These are phyloP conservation scores for Perodicticus potto DNA, from an alignment of 2,797 vertebrate genomes.

Conservation along the genomic window DNA sequence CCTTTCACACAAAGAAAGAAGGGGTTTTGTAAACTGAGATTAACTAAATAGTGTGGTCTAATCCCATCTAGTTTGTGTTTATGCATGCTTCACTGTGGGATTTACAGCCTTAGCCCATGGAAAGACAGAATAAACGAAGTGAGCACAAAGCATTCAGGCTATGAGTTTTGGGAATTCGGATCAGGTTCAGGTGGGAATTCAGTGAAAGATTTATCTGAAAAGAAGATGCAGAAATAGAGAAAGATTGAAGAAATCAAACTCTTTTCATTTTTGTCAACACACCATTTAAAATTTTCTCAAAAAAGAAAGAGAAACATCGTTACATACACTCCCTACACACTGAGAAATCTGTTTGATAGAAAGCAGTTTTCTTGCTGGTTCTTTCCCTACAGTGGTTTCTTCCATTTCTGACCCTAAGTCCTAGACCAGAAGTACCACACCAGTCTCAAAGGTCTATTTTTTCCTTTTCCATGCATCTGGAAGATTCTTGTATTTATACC, in stretches of 20 bases:
- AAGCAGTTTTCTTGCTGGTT: neutral
- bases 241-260: neutral
- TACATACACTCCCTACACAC: neutral
- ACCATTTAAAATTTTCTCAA: neutral
- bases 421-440: neutral
- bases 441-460: conserved; percentile 34
- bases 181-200: conserved; percentile 83
- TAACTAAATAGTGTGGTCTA: conserved; percentile 86
- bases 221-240: conserved; percentile 55
- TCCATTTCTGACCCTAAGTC: neutral
- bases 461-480: conserved; percentile 65
- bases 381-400: neutral
- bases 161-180: conserved; percentile 85
- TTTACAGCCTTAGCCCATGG: conserved; percentile 85
- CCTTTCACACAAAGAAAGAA: conserved; percentile 85
- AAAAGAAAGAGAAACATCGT: neutral
- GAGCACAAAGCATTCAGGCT: conserved; percentile 83
- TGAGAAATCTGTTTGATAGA: neutral
- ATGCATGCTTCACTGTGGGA: conserved; percentile 86
- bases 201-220: conserved; percentile 66
- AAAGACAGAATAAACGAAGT: conserved; percentile 83
- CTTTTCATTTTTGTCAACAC: conserved; percentile 32
- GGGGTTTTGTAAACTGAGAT: conserved; percentile 85
- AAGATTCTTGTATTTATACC: conserved; percentile 79
- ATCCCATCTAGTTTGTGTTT: conserved; percentile 88